Conservation (phyloP, 2,113 vertebrate species). For the Crotalus helleri region DNA sequence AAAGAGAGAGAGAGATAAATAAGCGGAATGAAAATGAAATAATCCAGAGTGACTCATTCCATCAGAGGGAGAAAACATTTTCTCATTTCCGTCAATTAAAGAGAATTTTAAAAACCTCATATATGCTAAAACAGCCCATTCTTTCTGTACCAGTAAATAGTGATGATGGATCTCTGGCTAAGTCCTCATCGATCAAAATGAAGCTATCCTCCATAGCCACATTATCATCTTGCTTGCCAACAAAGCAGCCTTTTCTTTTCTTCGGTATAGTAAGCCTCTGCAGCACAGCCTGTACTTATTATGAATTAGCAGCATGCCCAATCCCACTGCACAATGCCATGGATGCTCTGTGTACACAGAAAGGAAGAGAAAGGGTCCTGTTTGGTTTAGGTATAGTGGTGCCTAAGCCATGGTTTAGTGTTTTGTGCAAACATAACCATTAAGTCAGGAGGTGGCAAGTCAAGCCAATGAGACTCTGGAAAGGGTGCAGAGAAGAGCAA, state of each 20-base stretch:
- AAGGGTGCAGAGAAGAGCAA: neutral
- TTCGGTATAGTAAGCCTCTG: neutral
- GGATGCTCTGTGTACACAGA: neutral
- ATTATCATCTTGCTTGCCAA: neutral
- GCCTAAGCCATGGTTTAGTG: neutral
- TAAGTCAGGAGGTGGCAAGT: neutral
- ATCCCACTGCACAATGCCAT: neutral
- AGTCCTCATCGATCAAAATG: neutral
- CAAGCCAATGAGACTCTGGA: neutral
- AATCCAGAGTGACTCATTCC: slow-evolving; percentile 19
- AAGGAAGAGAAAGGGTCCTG: neutral
- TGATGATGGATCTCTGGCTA: neutral
- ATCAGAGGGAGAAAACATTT: neutral
- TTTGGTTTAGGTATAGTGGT: neutral
- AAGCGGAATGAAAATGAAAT: neutral
- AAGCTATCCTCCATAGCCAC: neutral
- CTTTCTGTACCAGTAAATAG: neutral
- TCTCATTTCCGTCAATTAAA: slow-evolving; percentile 11
- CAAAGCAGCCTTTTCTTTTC: neutral
- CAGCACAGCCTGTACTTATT: neutral
- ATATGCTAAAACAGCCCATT: neutral
- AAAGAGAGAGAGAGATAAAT: neutral
- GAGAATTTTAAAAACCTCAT: neutral
- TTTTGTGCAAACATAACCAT: neutral
- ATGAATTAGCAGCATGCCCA: neutral